These are phyloP conservation scores for Leptonema lineaticorne DNA, from an alignment of 1,140 invertebrate species.

Conservation along the genomic window DNA sequence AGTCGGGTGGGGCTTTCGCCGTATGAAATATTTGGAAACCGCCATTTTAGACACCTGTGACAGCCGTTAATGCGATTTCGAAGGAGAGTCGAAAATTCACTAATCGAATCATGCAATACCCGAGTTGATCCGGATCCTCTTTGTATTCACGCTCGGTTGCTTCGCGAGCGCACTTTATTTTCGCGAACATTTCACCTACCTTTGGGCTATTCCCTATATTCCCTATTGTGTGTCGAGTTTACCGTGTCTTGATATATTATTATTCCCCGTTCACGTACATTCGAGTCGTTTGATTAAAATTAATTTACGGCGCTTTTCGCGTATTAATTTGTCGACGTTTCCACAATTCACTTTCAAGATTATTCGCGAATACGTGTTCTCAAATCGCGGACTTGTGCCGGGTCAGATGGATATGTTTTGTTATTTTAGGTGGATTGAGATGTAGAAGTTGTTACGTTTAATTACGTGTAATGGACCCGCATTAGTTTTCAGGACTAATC, in stretches of 20 bases:
- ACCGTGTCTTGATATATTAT: not conserved
- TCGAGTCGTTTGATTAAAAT: not conserved
- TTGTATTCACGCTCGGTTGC: constrained; percentile 5
- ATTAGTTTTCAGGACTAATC: too few species aligned
- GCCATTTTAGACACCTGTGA: constrained; percentile 3
- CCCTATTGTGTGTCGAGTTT: not conserved
- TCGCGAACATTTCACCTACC: too few species aligned
- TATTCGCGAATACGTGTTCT: too few species aligned
- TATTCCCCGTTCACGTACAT: not conserved
- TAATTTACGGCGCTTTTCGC: not conserved
- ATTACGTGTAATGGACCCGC: too few species aligned
- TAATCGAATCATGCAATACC: constrained; percentile 15
- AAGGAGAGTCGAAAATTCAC: constrained; percentile 13
- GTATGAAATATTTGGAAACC: too few species aligned
- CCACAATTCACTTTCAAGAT: too few species aligned
- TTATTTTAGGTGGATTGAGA: too few species aligned
- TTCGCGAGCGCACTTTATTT: not conserved
- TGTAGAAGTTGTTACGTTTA: too few species aligned
- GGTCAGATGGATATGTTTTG: too few species aligned
- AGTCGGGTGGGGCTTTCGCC: too few species aligned
- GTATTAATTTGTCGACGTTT: not conserved
- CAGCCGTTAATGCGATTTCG: constrained; percentile 9
- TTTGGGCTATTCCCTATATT: too few species aligned
- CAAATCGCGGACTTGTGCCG: too few species aligned
- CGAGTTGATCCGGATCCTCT: not conserved